phyloP scores from a whole-genome alignment of 2,797 vertebrate species.

The Platalea minor region DNA sequence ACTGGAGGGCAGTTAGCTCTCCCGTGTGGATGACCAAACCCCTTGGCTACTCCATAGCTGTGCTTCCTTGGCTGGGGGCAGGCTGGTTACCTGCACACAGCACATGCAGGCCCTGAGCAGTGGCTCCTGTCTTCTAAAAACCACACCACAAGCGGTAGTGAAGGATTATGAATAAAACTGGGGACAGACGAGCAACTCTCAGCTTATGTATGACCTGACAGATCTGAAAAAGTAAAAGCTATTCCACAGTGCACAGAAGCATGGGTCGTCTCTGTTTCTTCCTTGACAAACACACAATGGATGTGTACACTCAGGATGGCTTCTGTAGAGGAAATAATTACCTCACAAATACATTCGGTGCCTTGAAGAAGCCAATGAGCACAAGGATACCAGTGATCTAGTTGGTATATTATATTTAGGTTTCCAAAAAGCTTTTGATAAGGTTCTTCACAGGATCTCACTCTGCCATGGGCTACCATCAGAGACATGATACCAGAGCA shows the following conservation, averaged over 20 bases:
- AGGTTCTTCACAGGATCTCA: not conserved
- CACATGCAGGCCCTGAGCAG: not conserved
- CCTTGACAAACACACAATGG: not conserved
- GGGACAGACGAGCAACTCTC: not conserved
- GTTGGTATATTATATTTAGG: not conserved
- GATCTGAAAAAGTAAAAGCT: not conserved
- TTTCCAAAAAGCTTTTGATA: not conserved
- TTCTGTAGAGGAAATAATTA: not conserved
- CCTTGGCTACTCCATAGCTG: not conserved
- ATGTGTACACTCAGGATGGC: not conserved
- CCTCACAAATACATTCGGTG: not conserved
- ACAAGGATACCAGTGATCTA: not conserved
- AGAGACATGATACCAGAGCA: not conserved
- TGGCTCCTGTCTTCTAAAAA: not conserved
- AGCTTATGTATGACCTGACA: not conserved
- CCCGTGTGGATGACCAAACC: not conserved
- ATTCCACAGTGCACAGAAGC: not conserved
- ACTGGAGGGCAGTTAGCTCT: not conserved
- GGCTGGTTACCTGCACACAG: not conserved
- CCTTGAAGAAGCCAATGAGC: not conserved
- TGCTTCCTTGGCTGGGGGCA: not conserved
- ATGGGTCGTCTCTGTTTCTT: not conserved
- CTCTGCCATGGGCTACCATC: not conserved
- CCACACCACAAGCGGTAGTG: not conserved
- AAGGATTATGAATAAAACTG: not conserved